phyloP scores from a whole-genome alignment of 2,113 vertebrate genomes.

The Carassius carassius region DNA sequence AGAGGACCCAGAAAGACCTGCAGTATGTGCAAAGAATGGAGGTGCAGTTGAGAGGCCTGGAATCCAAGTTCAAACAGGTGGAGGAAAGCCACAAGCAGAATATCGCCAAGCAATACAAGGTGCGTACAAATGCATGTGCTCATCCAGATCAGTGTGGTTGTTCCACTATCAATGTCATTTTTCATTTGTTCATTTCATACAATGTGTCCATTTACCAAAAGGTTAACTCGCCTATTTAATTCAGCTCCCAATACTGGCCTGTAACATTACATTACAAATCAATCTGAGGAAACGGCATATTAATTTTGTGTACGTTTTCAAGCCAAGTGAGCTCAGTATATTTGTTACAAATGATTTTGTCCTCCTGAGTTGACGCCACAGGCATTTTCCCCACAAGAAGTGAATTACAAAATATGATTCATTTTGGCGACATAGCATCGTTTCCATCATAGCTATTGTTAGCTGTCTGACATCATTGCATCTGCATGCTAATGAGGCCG shows the following conservation, averaged over 20 bases:
- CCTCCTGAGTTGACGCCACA: not conserved
- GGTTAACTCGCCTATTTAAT: not conserved
- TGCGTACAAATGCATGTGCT: conserved; percentile 57
- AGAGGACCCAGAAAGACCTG: conserved; percentile 90
- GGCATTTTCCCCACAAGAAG: not conserved
- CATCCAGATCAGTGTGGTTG: not conserved
- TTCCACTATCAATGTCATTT: conserved; percentile 19
- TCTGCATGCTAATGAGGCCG: conserved; percentile 14
- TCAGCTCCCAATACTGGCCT: not conserved
- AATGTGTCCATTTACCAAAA: conserved; percentile 23
- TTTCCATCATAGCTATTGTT: conserved; percentile 13
- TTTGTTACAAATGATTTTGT: not conserved
- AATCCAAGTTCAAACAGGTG: conserved; percentile 92
- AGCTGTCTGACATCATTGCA: conserved; percentile 2
- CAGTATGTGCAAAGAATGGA: conserved; percentile 98
- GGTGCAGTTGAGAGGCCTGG: conserved; percentile 88
- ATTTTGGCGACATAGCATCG: not conserved
- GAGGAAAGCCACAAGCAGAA: conserved; percentile 93
- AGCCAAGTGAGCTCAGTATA: not conserved
- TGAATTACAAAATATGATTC: conserved; percentile 10
- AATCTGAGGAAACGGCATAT: not conserved
- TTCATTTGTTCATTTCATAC: not conserved
- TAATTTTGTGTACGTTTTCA: not conserved
- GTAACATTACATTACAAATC: conserved; percentile 28
- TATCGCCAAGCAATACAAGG: conserved; percentile 95